phyloP scores from a whole-genome alignment of 2,113 vertebrate genomes.

The Irena cyanogastra region DNA sequence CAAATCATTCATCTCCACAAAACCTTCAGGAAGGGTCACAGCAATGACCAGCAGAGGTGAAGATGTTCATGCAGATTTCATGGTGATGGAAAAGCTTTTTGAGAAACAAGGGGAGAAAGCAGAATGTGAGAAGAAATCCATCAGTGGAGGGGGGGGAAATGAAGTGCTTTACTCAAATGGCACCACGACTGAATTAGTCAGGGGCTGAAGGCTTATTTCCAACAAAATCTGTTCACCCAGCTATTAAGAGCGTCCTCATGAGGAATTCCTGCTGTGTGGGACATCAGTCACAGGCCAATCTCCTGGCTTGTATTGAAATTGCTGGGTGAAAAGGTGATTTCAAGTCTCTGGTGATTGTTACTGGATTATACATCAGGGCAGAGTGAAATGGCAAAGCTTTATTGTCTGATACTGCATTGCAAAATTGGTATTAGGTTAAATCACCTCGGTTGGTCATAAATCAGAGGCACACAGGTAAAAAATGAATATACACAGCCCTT shows the following conservation, averaged over 20 bases:
- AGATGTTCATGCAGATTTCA: not conserved
- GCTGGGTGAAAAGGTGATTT: not conserved
- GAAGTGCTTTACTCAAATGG: not conserved
- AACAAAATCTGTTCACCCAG: not conserved
- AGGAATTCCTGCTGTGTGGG: not conserved
- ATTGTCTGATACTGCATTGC: not conserved
- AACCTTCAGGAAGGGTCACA: not conserved
- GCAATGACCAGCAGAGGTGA: slow-evolving; percentile 37
- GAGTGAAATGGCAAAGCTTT: not conserved
- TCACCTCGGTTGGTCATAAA: not conserved
- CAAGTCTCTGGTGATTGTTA: not conserved
- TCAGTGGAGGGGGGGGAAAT: not conserved
- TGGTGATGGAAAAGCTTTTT: not conserved
- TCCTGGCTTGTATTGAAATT: not conserved
- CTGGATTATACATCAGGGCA: not conserved
- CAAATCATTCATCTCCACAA: not conserved
- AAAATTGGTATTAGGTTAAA: not conserved
- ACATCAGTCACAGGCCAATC: not conserved
- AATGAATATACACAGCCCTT: not conserved
- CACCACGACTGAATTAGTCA: not conserved
- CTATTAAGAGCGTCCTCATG: not conserved
- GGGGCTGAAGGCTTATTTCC: not conserved
- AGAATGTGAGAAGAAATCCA: not conserved
- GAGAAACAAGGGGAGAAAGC: not conserved
- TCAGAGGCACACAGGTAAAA: rapidly evolving